phyloP scores from a whole-genome alignment of 2,113 vertebrate species.

The Mola mola region DNA sequence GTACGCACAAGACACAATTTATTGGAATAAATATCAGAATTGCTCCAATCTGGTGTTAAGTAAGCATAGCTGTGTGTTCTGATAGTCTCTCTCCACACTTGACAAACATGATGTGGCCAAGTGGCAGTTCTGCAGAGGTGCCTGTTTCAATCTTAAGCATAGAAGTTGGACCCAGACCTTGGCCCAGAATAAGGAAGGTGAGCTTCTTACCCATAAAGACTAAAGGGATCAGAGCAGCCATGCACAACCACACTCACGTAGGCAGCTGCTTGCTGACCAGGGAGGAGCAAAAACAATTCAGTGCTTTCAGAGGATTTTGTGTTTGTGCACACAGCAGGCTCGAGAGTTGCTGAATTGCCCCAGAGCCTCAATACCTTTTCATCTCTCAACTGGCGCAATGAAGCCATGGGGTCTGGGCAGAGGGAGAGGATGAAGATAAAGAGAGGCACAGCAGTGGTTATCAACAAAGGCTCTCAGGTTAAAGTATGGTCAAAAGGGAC shows the following conservation, averaged over 20 bases:
- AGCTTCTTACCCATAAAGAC: no score
- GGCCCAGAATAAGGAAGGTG: slow-evolving; percentile 89
- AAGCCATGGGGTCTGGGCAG: slow-evolving; percentile 87
- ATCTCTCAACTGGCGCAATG: slow-evolving; percentile 88
- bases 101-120: slow-evolving; percentile 94
- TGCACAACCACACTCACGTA: not conserved
- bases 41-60: no score
- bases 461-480: slow-evolving; percentile 88
- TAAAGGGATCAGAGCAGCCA: slow-evolving; percentile 38
- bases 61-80: slow-evolving; percentile 20
- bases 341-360: slow-evolving; percentile 33
- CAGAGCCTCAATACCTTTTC: slow-evolving; percentile 82
- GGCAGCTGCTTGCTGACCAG: slow-evolving; percentile 1
- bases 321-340: slow-evolving; percentile 49
- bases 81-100: slow-evolving; percentile 88
- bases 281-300: not conserved
- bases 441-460: slow-evolving; percentile 85
- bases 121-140: slow-evolving; percentile 92
- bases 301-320: slow-evolving; percentile 35
- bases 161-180: slow-evolving; percentile 92
- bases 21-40: no score
- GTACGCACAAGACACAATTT: slow-evolving; percentile 14
- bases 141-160: slow-evolving; percentile 88
- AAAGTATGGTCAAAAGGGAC: slow-evolving; percentile 80
- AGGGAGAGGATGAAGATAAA: slow-evolving; percentile 89